Conservation (phyloP, 2,797 vertebrate genomes). For the Xenentodon cancila region DNA sequence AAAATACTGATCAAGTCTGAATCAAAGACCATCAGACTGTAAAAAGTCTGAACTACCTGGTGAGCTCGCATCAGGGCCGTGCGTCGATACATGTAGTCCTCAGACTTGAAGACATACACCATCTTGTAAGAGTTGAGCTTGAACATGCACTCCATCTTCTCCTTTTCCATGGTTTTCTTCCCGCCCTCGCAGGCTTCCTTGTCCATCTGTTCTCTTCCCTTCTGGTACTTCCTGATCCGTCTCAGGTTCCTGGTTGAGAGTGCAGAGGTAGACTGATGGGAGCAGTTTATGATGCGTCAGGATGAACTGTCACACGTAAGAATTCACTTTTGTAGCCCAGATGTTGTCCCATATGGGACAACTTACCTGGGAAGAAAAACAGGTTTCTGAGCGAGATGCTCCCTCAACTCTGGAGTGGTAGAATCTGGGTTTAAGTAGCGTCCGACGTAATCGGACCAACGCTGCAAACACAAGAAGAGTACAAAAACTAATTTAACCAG, state of each 20-base stretch:
- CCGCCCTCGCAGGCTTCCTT: conserved; percentile 88
- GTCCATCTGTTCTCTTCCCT: conserved; percentile 89
- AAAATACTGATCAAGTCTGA: too few species aligned
- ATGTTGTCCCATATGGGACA: background rate
- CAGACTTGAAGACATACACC: conserved; percentile 99
- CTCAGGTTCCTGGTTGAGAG: conserved; percentile 88
- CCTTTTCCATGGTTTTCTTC: conserved; percentile 88
- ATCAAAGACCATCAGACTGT: too few species aligned
- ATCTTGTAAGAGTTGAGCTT: conserved; percentile 99
- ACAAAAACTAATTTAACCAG: conserved; percentile 15
- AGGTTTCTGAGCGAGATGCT: conserved; percentile 97
- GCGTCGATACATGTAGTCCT: conserved; percentile 99
- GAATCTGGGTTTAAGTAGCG: conserved; percentile 96
- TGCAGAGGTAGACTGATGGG: background rate
- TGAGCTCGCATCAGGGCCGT: conserved; percentile 94
- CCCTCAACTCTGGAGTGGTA: conserved; percentile 94
- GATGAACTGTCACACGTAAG: conserved; percentile 1
- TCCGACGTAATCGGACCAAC: conserved; percentile 97
- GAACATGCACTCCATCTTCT: conserved; percentile 98
- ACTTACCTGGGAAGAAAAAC: conserved; percentile 96
- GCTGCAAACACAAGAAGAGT: conserved; percentile 76
- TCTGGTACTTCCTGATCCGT: conserved; percentile 96
- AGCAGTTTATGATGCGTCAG: background rate
- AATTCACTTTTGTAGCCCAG: background rate
- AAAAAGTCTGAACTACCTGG: conserved; percentile 82